phyloP scores from a whole-genome alignment of 2,113 vertebrate species.

The Heteronetta atricapilla region DNA sequence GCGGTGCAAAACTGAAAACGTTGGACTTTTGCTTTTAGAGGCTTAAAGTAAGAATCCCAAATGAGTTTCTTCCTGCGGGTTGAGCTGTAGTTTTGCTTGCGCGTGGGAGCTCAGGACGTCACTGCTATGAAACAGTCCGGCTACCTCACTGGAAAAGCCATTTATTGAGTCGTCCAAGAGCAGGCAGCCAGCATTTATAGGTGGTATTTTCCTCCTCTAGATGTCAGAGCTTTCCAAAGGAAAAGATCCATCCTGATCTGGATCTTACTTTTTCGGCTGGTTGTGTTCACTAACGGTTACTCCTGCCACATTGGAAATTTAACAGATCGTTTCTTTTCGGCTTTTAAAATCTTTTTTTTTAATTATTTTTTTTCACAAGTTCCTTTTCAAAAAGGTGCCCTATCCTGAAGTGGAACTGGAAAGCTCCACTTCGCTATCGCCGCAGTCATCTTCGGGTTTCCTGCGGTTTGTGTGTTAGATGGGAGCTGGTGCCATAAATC shows the following conservation, averaged over 20 bases:
- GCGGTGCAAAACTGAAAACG: neutral
- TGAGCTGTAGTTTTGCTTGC: neutral
- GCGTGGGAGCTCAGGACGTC: neutral
- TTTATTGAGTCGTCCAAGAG: neutral
- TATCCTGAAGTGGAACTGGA: neutral
- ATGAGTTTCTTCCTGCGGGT: neutral
- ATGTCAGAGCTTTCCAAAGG: slow-evolving; percentile 11
- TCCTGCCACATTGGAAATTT: neutral
- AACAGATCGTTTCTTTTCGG: neutral
- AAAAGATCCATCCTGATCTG: neutral
- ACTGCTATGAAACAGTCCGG: neutral
- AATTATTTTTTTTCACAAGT: neutral
- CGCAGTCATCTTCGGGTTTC: neutral
- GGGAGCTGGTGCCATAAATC: neutral
- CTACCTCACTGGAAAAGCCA: neutral
- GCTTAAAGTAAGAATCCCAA: neutral
- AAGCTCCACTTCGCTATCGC: neutral
- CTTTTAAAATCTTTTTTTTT: neutral
- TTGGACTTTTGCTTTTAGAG: neutral
- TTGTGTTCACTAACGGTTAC: neutral
- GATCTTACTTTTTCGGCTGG: neutral
- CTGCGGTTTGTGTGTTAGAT: neutral
- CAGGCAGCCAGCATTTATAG: neutral
- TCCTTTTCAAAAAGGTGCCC: neutral
- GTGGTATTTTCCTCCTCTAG: neutral